Evolutionary conservation across 2,797 vertebrate genomes (phyloP).

Genomic region (Psittacula echo): DNA sequence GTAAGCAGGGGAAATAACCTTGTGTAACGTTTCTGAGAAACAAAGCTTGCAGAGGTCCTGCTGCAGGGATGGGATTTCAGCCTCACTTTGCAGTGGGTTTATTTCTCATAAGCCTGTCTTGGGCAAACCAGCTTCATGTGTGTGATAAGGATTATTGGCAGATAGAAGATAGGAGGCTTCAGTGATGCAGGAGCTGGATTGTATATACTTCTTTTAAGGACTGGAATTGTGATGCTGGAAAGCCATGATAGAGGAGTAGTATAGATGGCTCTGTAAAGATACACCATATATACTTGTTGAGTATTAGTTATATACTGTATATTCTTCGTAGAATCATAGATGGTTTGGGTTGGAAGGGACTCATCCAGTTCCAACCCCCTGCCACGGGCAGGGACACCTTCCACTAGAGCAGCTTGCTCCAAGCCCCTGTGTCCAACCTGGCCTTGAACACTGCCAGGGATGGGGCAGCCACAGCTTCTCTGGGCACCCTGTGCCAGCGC

Average conservation of each 20-base stretch:
- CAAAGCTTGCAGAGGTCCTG: neutral
- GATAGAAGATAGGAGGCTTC: neutral
- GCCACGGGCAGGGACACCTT: accelerated
- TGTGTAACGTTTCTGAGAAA: neutral
- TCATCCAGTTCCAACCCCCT: neutral
- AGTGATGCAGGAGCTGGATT: neutral
- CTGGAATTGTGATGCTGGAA: neutral
- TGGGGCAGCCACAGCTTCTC: no score
- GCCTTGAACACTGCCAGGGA: neutral
- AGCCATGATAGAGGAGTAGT: neutral
- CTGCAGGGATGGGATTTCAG: accelerated
- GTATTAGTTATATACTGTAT: neutral
- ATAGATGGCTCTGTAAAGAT: neutral
- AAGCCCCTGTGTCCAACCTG: neutral
- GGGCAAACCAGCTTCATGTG: neutral
- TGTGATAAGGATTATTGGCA: neutral
- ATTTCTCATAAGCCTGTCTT: neutral
- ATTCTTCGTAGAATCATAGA: neutral
- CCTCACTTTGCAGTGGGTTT: neutral
- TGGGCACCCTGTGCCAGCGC: no score
- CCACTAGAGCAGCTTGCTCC: neutral
- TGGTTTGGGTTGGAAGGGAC: neutral
- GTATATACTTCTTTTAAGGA: neutral
- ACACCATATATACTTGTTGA: accelerated
- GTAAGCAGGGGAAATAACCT: neutral